Base-by-base conservation (phyloP, 2,113 vertebrate species). In the Ciconia stormi region DNA sequence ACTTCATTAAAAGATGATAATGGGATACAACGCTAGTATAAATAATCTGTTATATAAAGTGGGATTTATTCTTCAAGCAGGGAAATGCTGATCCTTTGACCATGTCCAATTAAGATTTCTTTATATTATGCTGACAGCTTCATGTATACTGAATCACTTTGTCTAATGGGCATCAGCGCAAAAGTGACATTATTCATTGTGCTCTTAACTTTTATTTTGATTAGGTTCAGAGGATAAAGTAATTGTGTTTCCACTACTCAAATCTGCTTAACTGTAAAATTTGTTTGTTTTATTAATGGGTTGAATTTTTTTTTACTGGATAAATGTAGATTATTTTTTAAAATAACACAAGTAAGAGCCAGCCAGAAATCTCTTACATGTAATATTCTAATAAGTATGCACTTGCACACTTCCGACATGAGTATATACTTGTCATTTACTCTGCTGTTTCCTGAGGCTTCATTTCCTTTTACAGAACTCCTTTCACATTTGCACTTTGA, bases 61-160 rank as follows among this genome's bases (percentile, higher is more conserved):
- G 40, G 85, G 85, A 86, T 91, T 96, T 96, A 56, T 93, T 95
- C 94, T 94, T 87, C 74, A 93, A 78, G 90, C 92, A 70, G 82
- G 73, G 92, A 72, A 38, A 18, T 34, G 73, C 27, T 63, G 89
- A 69, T 93, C 92, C 91, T 79, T 81, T 91, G 90, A 66, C 91
- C n/a, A 22, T n/a, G 85, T 85, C 90, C 86, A 49, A 5, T 94
- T 77, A 81, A 67, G 52, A 52, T 89, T 74, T 80, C 90, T 96
- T 83, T 76, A 9, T 13, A 4, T 94, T 72, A 46, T 14, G 52
- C 80, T 40, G 26, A 71, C 38, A 80, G 86, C 87, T 77, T 65
- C 88, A 23, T 42, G 44, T 38, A 4, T 61, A 27, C 71, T 53
- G 87, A 72, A 82, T 89, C 93, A 30, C 71, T 66, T 22, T 44